These are phyloP conservation scores for Acanthaster planci DNA, from an alignment of 35 echinoderm and acorn worm species.

Conservation along the genomic window DNA sequence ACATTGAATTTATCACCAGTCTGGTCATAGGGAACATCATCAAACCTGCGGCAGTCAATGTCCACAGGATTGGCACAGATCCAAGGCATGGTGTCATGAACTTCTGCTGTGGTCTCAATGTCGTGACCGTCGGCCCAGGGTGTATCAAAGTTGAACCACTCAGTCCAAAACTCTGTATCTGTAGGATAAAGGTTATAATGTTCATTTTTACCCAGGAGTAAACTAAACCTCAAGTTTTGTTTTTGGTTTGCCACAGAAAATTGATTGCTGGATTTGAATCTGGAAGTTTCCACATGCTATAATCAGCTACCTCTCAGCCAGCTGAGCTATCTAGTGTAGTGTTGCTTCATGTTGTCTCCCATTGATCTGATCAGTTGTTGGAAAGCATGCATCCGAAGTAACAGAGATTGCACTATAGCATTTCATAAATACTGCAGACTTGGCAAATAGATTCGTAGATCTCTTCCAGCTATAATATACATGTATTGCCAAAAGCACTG, in stretches of 20 bases:
- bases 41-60: constrained; percentile 43
- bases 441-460: too few relatives aligned
- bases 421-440: too few relatives aligned
- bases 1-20: constrained; percentile 50
- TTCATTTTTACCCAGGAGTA: not conserved
- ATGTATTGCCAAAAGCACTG: too few relatives aligned
- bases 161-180: constrained; percentile 61
- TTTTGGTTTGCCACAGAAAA: not conserved
- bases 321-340: too few relatives aligned
- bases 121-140: constrained; percentile 45
- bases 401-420: too few relatives aligned
- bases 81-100: constrained; percentile 46
- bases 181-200: not conserved
- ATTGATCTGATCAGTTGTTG: too few relatives aligned
- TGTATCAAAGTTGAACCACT: constrained; percentile 53
- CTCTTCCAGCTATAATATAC: too few relatives aligned
- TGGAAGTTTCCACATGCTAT: too few relatives aligned
- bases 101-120: constrained; percentile 44
- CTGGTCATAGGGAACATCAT: constrained; percentile 14
- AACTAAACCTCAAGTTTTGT: constrained; percentile 1
- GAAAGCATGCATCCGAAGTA: too few relatives aligned
- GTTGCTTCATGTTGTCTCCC: too few relatives aligned
- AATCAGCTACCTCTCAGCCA: too few relatives aligned
- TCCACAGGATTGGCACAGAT: constrained; percentile 59
- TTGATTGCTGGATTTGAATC: too few relatives aligned